A percentile compares a stretch with the other conserved stretches of the same genome.
Evolutionary conservation across 2,113 vertebrate species (phyloP).

Genomic region (Oreochromis aureus): DNA sequence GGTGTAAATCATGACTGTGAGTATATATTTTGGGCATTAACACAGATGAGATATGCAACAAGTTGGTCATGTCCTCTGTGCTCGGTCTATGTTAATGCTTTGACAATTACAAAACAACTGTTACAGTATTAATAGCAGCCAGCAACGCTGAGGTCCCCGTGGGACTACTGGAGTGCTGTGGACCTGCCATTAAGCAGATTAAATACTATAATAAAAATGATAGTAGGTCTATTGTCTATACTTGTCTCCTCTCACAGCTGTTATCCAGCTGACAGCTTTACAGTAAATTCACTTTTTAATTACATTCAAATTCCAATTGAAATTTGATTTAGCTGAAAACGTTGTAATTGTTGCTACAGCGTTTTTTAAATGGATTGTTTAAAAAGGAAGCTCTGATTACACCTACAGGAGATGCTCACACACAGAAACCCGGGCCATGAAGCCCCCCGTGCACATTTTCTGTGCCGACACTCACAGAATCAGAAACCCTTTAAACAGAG

Average conservation of each 20-base stretch:
- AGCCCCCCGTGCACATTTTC: background rate
- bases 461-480: background rate
- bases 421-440: background rate
- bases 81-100: background rate
- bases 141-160: background rate
- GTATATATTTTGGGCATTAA: background rate
- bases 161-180: background rate
- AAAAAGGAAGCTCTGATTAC: background rate
- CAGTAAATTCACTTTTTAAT: background rate
- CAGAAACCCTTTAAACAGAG: background rate
- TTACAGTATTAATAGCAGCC: background rate
- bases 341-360: background rate
- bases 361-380: background rate
- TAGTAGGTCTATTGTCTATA: background rate
- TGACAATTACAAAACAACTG: background rate
- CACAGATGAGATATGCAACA: no score
- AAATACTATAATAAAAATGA: background rate
- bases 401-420: background rate
- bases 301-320: background rate
- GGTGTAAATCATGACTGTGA: background rate
- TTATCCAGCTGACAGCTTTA: background rate
- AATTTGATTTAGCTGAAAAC: background rate
- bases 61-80: background rate
- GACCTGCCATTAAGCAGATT: constrained; percentile 21
- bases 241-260: background rate